These are phyloP conservation scores for Crocidura indochinensis DNA, from an alignment of 2,797 vertebrate genomes.

Conservation along the genomic window DNA sequence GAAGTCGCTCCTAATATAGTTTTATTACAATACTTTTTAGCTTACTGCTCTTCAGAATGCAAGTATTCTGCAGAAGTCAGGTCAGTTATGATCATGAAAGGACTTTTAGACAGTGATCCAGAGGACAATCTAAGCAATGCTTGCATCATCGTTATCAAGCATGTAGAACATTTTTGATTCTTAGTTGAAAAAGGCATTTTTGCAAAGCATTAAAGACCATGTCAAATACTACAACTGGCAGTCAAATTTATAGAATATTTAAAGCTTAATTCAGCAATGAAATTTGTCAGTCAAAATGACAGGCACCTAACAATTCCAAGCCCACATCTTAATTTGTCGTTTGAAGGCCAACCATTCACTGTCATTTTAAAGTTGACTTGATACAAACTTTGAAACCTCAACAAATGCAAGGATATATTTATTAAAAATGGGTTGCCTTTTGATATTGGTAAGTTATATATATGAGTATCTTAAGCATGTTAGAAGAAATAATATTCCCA, in stretches of 20 bases:
- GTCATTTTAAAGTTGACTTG: constrained; percentile 69
- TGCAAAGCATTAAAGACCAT: constrained; percentile 21
- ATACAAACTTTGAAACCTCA: constrained; percentile 58
- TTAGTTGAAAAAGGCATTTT: constrained; percentile 57
- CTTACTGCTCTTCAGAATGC: too few species aligned
- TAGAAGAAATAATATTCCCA: constrained; percentile 59
- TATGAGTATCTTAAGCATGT: constrained; percentile 27
- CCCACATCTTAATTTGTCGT: constrained; percentile 67
- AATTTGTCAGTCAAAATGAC: constrained; percentile 78
- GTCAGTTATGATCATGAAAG: background rate
- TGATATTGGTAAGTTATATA: constrained; percentile 36
- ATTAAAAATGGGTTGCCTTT: constrained; percentile 16
- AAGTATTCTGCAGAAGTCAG: too few species aligned
- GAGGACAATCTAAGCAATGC: background rate
- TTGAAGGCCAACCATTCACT: constrained; percentile 47
- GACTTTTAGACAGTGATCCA: rapidly evolving
- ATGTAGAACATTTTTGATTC: background rate
- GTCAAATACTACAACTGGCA: constrained; percentile 52
- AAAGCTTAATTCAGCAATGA: constrained; percentile 72
- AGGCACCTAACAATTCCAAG: constrained; percentile 72
- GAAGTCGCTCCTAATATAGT: too few species aligned
- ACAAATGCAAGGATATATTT: constrained; percentile 56
- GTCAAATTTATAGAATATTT: constrained; percentile 72
- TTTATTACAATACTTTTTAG: background rate
- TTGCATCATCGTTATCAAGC: background rate